A percentile compares a stretch with the other conserved stretches of the same genome.
phyloP scores from a whole-genome alignment of 2,113 vertebrate genomes.

The Lichenostomus cassidix region DNA sequence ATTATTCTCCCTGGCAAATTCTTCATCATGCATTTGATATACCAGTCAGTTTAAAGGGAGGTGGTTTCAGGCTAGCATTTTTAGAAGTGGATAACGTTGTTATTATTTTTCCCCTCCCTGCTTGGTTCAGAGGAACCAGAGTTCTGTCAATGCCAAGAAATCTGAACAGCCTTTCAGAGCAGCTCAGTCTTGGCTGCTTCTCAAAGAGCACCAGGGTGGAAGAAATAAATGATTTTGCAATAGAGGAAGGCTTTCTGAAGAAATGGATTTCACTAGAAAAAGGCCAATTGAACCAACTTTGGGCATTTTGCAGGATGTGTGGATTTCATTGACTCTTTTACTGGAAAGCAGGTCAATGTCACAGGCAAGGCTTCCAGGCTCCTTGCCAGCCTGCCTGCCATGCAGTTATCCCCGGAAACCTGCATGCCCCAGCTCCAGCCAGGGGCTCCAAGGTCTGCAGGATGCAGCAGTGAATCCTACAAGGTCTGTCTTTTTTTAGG shows the following conservation, averaged over 20 bases:
- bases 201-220: conserved; percentile 25
- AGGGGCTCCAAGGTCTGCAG: not conserved
- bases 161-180: conserved; percentile 28
- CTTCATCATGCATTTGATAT: not conserved
- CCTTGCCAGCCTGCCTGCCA: not conserved
- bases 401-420: not conserved
- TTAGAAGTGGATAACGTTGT: not conserved
- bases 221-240: conserved; percentile 46
- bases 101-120: conserved; percentile 16
- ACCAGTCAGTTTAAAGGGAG: not conserved
- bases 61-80: conserved; percentile 12
- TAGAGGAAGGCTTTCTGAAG: conserved; percentile 8
- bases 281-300: not conserved
- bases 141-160: not conserved
- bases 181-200: conserved; percentile 35
- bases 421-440: not conserved
- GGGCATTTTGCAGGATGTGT: conserved; percentile 1
- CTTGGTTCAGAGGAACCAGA: conserved; percentile 9
- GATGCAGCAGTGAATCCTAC: not conserved
- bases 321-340: conserved; percentile 43
- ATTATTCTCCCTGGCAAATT: conserved; percentile 39
- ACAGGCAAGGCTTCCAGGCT: not conserved
- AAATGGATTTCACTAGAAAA: conserved; percentile 35
- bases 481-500: not conserved
- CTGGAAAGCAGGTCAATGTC: conserved; percentile 55